Percentiles rank a stretch among this genome's conserved stretches.
Evolutionary conservation across 30 jellyfish, hydroid and myxozoan species (phyloP).

Genomic region (Pseudorhiza aurosa): DNA sequence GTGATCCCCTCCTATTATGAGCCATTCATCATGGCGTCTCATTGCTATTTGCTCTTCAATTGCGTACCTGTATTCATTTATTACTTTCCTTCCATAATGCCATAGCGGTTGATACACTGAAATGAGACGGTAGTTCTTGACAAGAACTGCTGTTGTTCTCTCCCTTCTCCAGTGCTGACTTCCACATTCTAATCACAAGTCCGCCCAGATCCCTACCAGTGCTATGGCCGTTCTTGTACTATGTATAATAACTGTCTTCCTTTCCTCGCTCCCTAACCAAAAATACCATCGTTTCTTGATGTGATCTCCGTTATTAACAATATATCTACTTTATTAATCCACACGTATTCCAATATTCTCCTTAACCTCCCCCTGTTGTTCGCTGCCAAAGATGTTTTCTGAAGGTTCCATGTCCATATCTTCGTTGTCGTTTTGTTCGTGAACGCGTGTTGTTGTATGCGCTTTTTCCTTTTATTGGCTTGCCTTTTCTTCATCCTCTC

Average conservation of each 20-base stretch:
- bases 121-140: constrained; percentile 8
- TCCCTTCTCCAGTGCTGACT: neutral
- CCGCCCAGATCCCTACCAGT: constrained; percentile 1
- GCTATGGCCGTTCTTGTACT: neutral
- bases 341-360: neutral
- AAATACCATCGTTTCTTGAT: neutral
- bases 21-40: constrained; percentile 13
- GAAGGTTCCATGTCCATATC: too few species aligned
- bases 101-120: neutral
- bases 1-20: constrained; percentile 5
- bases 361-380: neutral
- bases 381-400: too few species aligned
- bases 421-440: too few species aligned
- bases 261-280: constrained; percentile 1
- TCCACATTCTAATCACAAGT: neutral
- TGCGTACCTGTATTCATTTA: neutral
- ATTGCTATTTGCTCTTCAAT: constrained; percentile 2
- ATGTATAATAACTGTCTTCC: neutral
- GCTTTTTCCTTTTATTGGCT: too few species aligned
- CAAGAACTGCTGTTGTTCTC: neutral
- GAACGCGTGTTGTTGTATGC: too few species aligned
- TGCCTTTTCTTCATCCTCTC: too few species aligned
- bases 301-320: neutral
- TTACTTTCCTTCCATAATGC: neutral
- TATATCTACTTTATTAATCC: neutral